Evolutionary conservation across 2,113 vertebrate genomes (phyloP), one percentile per base, ranked within the genome.

Genomic region (Epinephelus moara): DNA sequence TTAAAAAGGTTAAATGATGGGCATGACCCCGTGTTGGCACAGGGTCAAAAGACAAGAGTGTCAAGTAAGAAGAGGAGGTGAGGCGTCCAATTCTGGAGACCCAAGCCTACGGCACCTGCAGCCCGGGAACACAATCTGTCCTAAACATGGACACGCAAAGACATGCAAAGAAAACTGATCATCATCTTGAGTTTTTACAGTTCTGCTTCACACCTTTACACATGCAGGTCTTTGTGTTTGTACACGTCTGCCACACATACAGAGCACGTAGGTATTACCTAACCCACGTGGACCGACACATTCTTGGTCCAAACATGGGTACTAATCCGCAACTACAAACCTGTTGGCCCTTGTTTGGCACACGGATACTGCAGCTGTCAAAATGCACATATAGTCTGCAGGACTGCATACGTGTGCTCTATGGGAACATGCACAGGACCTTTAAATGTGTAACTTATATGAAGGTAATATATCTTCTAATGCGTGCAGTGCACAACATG

Each of bases 11-110:
- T 57, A 71, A 80, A 42, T 21, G 59, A 85, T 74, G 27, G 40
- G 56, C 57, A 59, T 73, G 33, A 64, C 37, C 45, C 6, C 0
- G 47, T 59, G 42, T 10, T 87, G 80, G 57, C 77, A 47, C 2
- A 0, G 6, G 69, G 64, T 68, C 67, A 85, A 64, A 84, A 62
- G 25, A 70, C 25, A 55, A 33, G 21, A 63, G 76, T 64, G 71
- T 59, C 14, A 42, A 61, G 85, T 80, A 78, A 88, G 61, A 70
- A 21, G 81, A 74, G 85, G 70, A 70, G 68, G 25, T 61, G 70
- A 70, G 55, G 69, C 2, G 17, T 85, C 83, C 85, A 55, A 86
- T 81, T 88, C 62, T 49, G 57, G 82, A 60, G 71, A 81, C 66
- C 59, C 50, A 60, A 80, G 62, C 60, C 61, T 1, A 25, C 19